phyloP scores from a whole-genome alignment of 2,888 invertebrate genomes.

The Anaspis maculata region DNA sequence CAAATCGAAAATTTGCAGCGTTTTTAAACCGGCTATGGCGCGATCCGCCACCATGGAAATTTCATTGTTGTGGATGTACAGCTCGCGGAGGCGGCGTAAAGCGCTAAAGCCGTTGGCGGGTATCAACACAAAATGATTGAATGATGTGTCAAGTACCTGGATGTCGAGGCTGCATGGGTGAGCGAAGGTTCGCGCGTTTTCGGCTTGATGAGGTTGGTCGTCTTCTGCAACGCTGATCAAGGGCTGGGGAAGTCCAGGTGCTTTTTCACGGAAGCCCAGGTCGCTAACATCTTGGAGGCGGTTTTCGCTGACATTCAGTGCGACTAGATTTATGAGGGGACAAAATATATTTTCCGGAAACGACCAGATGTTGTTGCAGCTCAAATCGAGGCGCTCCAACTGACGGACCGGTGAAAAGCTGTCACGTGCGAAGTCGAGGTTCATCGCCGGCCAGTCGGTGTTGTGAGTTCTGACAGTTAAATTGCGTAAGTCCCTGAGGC shows the following conservation, averaged over 20 bases:
- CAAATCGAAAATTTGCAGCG: conserved; percentile 77
- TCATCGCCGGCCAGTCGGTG: conserved; percentile 76
- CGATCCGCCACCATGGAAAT: conserved; percentile 81
- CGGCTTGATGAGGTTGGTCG: conserved; percentile 38
- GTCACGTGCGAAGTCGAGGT: conserved; percentile 70
- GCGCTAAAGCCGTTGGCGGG: conserved; percentile 77
- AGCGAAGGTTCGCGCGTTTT: conserved; percentile 31
- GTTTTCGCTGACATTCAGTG: conserved; percentile 80
- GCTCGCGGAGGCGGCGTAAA: conserved; percentile 65
- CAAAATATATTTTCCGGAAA: conserved; percentile 82
- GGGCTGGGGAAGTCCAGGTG: conserved; percentile 52
- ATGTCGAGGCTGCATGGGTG: conserved; percentile 68
- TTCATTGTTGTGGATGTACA: conserved; percentile 82
- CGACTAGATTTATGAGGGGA: conserved; percentile 67
- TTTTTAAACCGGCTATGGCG: conserved; percentile 71
- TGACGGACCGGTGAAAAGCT: conserved; percentile 70
- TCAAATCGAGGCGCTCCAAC: conserved; percentile 75
- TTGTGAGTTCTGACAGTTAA: conserved; percentile 80
- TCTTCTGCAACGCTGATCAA: conserved; percentile 55
- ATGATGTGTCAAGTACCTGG: conserved; percentile 74
- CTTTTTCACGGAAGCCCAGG: conserved; percentile 71
- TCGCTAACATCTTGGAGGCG: conserved; percentile 81
- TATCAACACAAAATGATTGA: conserved; percentile 76
- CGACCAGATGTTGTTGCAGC: conserved; percentile 84
- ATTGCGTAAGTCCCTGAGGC: conserved; percentile 72